Evolutionary conservation across 2,888 invertebrate species (phyloP), one percentile per base, ranked within the genome.

Genomic region (Acanthococcus lagerstroemiae): DNA sequence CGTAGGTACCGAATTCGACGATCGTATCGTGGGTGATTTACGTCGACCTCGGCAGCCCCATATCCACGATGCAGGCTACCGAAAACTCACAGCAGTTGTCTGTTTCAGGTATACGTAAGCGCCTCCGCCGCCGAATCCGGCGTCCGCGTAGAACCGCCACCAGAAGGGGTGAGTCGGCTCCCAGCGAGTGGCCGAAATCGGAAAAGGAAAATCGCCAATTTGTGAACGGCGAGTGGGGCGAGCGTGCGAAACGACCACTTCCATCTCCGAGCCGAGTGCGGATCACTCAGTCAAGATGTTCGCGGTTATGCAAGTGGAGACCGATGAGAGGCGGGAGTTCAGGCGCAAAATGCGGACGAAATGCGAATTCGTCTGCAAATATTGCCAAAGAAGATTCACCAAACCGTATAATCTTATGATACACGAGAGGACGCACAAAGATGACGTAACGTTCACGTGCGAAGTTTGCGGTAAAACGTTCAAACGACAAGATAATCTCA

Each of bases 351-450:
- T 88, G 86, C 83, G 90, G 77, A 85, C 89, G 75, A 94, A 95
- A 82, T 95, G 95, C 82, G 95, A 96, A 81, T 96, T 93, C 80
- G 92, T 96, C 77, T 97, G 96, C 85, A 92, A 92, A 79, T 96
- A 90, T 81, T 97, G 96, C 82, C 90, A 90, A 78, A 85, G 96
- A 75, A 86, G 95, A 78, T 97, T 97, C 83, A 95, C 94, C 76
- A 97, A 97, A 81, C 90, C 92, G 72, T 97, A 97, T 83, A 97
- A 97, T 80, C 83, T 97, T 77, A 87, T 96, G 84, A 96, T 97
- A 75, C 96, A 97, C 83, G 96, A 96, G 79, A 84, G 95, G 78
- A 95, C 95, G 74, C 96, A 97, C 82, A 94, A 94, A 78, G 93
- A 95, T 77, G 95, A 96, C 80, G 83, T 95, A 75, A 93, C 95